A percentile compares a stretch with the other conserved stretches of the same genome.
Evolutionary conservation across 2,888 invertebrate species (phyloP).

Genomic region (Miltochrista miniata): DNA sequence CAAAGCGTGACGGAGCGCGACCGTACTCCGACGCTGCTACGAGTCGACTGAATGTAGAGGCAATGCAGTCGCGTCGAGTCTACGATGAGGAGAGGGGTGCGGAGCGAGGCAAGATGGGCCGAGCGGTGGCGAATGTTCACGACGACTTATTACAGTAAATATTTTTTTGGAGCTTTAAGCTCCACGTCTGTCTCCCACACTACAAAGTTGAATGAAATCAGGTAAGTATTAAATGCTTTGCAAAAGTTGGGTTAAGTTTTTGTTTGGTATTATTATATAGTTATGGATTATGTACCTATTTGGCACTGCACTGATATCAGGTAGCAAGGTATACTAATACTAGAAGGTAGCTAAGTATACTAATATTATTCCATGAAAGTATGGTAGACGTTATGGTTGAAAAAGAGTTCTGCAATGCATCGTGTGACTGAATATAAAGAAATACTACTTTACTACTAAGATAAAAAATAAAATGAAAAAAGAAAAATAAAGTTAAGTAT

Average conservation of each 20-base stretch:
- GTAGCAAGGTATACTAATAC: too few relatives aligned
- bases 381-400: neutral
- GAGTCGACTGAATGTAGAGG: slow-evolving; percentile 76
- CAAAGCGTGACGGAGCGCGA: slow-evolving; percentile 74
- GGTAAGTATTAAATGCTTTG: slow-evolving; percentile 37
- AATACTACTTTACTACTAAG: too few relatives aligned
- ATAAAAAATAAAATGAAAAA: too few relatives aligned
- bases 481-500: too few relatives aligned
- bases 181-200: slow-evolving; percentile 55
- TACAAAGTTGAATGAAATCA: slow-evolving; percentile 68
- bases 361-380: too few relatives aligned
- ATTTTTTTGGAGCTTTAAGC: slow-evolving; percentile 76
- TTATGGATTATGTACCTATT: too few relatives aligned
- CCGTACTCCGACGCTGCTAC: slow-evolving; percentile 76
- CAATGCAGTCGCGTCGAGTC: slow-evolving; percentile 77
- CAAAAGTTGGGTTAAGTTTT: too few relatives aligned
- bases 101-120: slow-evolving; percentile 71
- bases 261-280: too few relatives aligned
- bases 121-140: slow-evolving; percentile 80
- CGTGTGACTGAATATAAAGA: too few relatives aligned
- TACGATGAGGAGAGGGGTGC: slow-evolving; percentile 64
- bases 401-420: too few relatives aligned
- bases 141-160: slow-evolving; percentile 82
- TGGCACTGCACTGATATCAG: too few relatives aligned
- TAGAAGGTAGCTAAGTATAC: too few relatives aligned